Conservation (phyloP, 2,113 vertebrate species). For the Scomber scombrus region DNA sequence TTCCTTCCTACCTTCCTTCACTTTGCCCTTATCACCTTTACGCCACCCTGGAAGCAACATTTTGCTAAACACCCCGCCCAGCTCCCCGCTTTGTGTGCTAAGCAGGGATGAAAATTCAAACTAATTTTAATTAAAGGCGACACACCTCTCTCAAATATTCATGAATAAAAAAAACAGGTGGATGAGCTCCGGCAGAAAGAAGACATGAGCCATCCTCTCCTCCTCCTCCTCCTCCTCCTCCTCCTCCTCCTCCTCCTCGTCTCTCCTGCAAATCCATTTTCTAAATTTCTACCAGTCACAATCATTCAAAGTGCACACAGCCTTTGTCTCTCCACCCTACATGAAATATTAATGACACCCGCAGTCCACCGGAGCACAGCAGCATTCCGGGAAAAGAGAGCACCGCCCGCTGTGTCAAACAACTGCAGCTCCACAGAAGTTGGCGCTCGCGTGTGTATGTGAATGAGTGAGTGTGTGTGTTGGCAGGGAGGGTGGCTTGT, state of each 20-base stretch:
- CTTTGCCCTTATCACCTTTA: conserved; percentile 1
- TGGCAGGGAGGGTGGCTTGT: not conserved
- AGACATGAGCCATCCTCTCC: conserved; percentile 3
- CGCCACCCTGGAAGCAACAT: not conserved
- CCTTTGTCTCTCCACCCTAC: conserved; percentile 18
- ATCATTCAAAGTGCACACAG: conserved; percentile 40
- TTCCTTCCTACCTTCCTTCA: not conserved
- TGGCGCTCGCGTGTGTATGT: too few relatives aligned
- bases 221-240: too few relatives aligned
- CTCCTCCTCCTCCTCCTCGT: too few relatives aligned
- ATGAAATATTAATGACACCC: conserved; percentile 73
- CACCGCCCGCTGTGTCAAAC: conserved; percentile 6
- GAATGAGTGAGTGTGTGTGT: conserved; percentile 24
- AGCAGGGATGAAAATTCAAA: conserved; percentile 13
- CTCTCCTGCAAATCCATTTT: conserved; percentile 36
- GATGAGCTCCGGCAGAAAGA: not conserved
- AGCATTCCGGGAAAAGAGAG: not conserved
- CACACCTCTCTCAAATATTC: conserved; percentile 3
- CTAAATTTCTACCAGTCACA: conserved; percentile 49
- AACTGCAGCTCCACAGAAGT: conserved; percentile 1
- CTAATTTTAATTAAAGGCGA: conserved; percentile 40
- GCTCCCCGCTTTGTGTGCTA: not conserved
- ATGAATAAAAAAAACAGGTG: conserved; percentile 73
- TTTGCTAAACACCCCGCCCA: not conserved
- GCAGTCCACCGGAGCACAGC: conserved; percentile 24